Conservation (phyloP, 2,888 invertebrate genomes). For the Drosophila affinis region DNA sequence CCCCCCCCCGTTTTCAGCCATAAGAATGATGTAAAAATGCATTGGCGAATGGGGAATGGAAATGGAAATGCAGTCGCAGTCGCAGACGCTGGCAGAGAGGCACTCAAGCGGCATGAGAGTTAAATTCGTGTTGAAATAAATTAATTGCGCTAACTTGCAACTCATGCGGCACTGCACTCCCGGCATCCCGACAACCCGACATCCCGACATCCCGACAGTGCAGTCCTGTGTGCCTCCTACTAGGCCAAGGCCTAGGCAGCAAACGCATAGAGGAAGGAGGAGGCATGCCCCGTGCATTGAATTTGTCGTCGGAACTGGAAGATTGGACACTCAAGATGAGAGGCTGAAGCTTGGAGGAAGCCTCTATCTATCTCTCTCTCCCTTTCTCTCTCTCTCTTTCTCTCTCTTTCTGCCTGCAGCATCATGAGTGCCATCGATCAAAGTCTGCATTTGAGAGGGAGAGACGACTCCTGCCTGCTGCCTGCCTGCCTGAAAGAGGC, state of each 20-base stretch:
- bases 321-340: conserved; percentile 21
- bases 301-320: conserved; percentile 65
- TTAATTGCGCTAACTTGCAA: conserved; percentile 80
- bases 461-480: conserved; percentile 13
- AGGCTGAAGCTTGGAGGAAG: conserved; percentile 8
- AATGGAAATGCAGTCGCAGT: conserved; percentile 16
- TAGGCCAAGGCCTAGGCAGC: conserved; percentile 2
- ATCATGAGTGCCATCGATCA: conserved; percentile 76
- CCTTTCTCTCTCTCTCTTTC: conserved; percentile 36
- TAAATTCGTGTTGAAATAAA: conserved; percentile 79
- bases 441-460: conserved; percentile 71
- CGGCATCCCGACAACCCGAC: too few species aligned
- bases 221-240: conserved; percentile 12
- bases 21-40: conserved; percentile 73
- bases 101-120: conserved; percentile 70
- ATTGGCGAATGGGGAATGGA: conserved; percentile 42
- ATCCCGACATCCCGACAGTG: neutral
- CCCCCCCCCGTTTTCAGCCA: conserved; percentile 29
- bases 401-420: conserved; percentile 63
- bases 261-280: conserved; percentile 39
- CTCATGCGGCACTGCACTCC: conserved; percentile 65
- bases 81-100: conserved; percentile 9
- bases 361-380: conserved; percentile 30
- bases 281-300: conserved; percentile 55
- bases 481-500: conserved; percentile 6